A percentile compares a stretch with the other conserved stretches of the same genome.
Conservation (phyloP, 2,888 invertebrate genomes). For the Ashinkailepas kermadecensis region DNA sequence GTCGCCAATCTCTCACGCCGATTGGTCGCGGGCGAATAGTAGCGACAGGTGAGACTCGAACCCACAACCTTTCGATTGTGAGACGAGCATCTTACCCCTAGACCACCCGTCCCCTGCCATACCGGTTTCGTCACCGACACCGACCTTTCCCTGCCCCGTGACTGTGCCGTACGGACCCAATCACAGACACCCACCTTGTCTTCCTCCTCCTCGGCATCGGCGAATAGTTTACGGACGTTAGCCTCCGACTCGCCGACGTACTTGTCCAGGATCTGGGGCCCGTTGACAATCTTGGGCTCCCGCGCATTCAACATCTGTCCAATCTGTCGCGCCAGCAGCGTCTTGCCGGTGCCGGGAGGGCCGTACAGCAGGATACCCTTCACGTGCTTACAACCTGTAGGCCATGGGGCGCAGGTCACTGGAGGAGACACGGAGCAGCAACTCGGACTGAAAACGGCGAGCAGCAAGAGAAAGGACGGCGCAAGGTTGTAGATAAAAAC, state of each 20-base stretch:
- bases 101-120: too few relatives aligned
- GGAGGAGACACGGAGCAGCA: neutral
- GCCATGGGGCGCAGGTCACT: neutral
- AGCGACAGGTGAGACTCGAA: too few relatives aligned
- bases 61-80: too few relatives aligned
- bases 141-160: too few relatives aligned
- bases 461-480: too few relatives aligned
- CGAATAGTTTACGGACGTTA: slow-evolving; percentile 88
- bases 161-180: too few relatives aligned
- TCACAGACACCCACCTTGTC: slow-evolving; percentile 57
- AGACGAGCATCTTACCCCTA: too few relatives aligned
- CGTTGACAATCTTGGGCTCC: slow-evolving; percentile 99
- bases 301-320: slow-evolving; percentile 97
- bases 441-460: too few relatives aligned
- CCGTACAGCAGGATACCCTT: slow-evolving; percentile 94
- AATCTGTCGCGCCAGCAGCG: slow-evolving; percentile 97
- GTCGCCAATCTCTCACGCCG: too few relatives aligned
- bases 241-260: slow-evolving; percentile 99
- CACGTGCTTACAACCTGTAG: slow-evolving; percentile 85
- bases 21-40: too few relatives aligned
- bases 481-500: too few relatives aligned
- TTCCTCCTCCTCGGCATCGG: slow-evolving; percentile 98
- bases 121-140: too few relatives aligned
- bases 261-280: slow-evolving; percentile 97
- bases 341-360: slow-evolving; percentile 99